Evolutionary conservation across 2,113 vertebrate species (phyloP).

Genomic region (Oryzias javanicus): DNA sequence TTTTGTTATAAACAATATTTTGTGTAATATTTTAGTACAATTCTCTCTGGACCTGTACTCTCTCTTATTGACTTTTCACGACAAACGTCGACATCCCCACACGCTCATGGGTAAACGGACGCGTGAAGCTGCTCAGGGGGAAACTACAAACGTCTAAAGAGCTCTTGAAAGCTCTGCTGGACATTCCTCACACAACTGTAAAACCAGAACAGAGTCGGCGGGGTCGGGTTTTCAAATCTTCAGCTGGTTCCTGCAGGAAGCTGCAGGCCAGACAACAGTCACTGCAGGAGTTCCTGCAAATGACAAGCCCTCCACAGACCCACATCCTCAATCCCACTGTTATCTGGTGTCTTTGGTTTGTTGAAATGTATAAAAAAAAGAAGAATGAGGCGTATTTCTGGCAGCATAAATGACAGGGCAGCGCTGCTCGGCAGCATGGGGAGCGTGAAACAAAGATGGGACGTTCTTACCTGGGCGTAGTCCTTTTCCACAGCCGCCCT

Average conservation of each 20-base stretch:
- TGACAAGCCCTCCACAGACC: constrained; percentile 10
- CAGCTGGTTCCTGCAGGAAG: constrained; percentile 46
- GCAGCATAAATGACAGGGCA: constrained; percentile 48
- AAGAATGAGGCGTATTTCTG: constrained; percentile 25
- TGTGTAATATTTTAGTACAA: no score
- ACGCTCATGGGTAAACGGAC: constrained; percentile 32
- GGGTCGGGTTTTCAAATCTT: constrained; percentile 25
- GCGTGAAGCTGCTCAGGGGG: constrained; percentile 4
- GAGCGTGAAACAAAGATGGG: not conserved
- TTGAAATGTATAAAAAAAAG: constrained; percentile 1
- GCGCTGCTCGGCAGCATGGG: constrained; percentile 7
- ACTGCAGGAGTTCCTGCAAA: constrained; percentile 11
- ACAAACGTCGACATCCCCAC: constrained; percentile 13
- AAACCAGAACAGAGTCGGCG: constrained; percentile 44
- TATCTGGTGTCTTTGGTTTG: constrained; percentile 23
- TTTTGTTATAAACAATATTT: no score
- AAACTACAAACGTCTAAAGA: constrained; percentile 19
- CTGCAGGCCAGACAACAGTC: constrained; percentile 28
- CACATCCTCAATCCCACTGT: constrained; percentile 30
- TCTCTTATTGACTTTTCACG: not conserved
- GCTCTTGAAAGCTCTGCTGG: constrained; percentile 34
- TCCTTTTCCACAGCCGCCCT: constrained; percentile 74
- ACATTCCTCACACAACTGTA: constrained; percentile 65
- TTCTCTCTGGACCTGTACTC: no score
- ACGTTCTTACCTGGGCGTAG: constrained; percentile 75